Conservation (phyloP, 2,797 vertebrate genomes). For the Anabacerthia variegaticeps region DNA sequence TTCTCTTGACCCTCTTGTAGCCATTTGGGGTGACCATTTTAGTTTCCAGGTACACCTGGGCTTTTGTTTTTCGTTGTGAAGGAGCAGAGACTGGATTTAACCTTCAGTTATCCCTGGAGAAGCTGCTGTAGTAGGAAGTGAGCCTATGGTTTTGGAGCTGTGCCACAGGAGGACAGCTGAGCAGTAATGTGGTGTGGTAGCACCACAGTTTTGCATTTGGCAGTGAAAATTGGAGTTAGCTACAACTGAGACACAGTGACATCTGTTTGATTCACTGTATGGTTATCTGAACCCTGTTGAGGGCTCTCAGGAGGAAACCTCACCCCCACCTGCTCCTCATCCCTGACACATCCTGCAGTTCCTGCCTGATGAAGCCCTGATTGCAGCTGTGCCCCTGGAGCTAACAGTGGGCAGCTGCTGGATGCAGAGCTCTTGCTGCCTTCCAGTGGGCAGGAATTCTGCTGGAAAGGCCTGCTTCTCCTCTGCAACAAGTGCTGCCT, state of each 20-base stretch:
- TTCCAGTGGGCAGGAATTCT: background rate
- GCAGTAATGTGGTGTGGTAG: background rate
- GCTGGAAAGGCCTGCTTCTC: background rate
- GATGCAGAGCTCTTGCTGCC: fast-evolving
- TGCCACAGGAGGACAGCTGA: background rate
- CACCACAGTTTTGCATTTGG: background rate
- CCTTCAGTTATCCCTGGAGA: background rate
- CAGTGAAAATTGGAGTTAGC: background rate
- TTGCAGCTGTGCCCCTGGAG: background rate
- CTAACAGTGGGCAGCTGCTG: background rate
- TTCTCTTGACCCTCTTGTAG: background rate
- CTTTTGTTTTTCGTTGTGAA: background rate
- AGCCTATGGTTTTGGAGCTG: background rate
- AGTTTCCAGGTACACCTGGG: background rate
- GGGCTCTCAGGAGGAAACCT: background rate
- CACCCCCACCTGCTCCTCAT: background rate
- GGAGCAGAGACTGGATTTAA: background rate
- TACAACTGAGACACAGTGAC: background rate
- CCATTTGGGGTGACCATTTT: fast-evolving
- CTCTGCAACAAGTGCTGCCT: background rate
- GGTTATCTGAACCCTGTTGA: background rate
- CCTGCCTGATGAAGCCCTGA: background rate
- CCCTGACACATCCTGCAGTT: background rate
- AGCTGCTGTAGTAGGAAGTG: background rate
- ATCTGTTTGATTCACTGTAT: background rate